Evolutionary conservation across 2,113 vertebrate species (phyloP).

Genomic region (Gasterosteus aculeatus): DNA sequence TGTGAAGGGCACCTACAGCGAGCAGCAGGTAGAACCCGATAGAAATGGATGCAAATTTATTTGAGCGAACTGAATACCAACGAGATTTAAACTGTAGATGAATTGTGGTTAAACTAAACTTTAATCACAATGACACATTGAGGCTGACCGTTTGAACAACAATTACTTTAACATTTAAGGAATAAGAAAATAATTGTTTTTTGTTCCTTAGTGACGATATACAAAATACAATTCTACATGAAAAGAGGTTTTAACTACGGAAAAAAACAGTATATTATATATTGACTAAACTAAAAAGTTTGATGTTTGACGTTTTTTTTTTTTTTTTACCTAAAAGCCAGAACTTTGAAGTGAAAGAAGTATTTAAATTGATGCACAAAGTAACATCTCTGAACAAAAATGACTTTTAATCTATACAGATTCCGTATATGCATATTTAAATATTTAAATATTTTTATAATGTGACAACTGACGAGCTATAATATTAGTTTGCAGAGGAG

Average conservation of each 20-base stretch:
- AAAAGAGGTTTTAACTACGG: not conserved
- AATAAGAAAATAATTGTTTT: not conserved
- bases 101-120: not conserved
- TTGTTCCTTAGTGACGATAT: not conserved
- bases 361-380: not conserved
- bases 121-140: not conserved
- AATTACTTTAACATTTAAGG: not conserved
- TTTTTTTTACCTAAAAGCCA: not conserved
- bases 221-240: not conserved
- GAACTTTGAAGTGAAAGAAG: not conserved
- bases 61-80: slow-evolving; percentile 3
- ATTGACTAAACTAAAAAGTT: not conserved
- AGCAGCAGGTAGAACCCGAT: slow-evolving; percentile 33
- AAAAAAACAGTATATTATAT: not conserved
- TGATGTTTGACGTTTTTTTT: not conserved
- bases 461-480: not conserved
- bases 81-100: slow-evolving; percentile 4
- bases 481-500: not conserved
- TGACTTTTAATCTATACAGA: not conserved
- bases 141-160: not conserved
- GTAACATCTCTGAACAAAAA: not conserved
- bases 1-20: slow-evolving; percentile 40
- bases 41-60: slow-evolving; percentile 16
- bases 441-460: not conserved
- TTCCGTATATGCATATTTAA: not conserved